Conservation (phyloP, 35 echinoderm and acorn worm genomes). For the Apostichopus parvimensis region DNA sequence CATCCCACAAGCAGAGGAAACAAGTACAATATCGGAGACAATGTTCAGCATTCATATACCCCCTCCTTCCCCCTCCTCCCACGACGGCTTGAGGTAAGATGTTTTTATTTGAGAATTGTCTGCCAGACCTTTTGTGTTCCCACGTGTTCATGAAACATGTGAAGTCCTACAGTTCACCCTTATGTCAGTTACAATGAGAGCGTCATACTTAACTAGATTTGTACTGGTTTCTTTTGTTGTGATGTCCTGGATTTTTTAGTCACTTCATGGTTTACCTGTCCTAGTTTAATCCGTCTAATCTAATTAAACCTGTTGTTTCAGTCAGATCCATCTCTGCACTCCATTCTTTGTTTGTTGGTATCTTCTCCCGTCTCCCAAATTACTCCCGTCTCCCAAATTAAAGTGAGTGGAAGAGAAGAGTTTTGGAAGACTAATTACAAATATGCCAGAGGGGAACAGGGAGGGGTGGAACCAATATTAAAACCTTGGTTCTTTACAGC, state of each 20-base stretch:
- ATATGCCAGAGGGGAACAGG: background rate
- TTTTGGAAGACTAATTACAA: background rate
- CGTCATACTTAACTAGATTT: background rate
- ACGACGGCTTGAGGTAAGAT: too few relatives aligned
- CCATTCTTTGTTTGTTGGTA: too few relatives aligned
- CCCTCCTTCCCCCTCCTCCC: background rate
- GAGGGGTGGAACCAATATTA: too few relatives aligned
- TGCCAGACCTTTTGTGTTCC: too few relatives aligned
- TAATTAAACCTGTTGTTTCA: slow-evolving; percentile 25
- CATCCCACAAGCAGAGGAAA: too few relatives aligned
- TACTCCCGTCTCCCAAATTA: background rate
- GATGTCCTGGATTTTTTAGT: background rate
- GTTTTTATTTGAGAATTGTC: too few relatives aligned
- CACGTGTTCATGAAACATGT: background rate
- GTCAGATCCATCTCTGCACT: background rate
- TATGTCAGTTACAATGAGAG: background rate
- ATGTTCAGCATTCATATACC: too few relatives aligned
- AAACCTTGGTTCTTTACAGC: too few relatives aligned
- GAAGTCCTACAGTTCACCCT: background rate
- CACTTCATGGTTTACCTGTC: background rate
- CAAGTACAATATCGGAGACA: too few relatives aligned
- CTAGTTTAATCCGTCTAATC: slow-evolving; percentile 7
- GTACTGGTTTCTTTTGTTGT: background rate
- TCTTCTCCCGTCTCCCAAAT: background rate
- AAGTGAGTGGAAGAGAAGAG: background rate